Evolutionary conservation across 1,140 invertebrate genomes (phyloP).

Genomic region (Acyrthosiphon pisum): DNA sequence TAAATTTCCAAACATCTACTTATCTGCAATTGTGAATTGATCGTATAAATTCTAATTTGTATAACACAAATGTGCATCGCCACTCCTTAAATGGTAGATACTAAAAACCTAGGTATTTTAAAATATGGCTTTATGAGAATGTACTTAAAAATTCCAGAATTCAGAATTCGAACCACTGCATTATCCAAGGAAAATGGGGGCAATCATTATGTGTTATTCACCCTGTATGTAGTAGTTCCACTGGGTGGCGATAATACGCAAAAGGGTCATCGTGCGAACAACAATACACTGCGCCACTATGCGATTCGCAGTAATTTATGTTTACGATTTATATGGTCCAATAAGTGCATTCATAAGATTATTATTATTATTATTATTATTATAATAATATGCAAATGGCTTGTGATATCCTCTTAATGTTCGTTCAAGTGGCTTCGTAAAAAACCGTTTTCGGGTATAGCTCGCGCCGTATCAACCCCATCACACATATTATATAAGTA

Average conservation of each 20-base stretch:
- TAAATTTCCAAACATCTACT: neutral
- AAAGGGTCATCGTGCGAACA: neutral
- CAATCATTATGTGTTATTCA: neutral
- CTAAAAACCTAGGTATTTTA: neutral
- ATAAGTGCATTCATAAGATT: constrained; percentile 19
- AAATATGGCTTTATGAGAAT: neutral
- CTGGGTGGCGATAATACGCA: neutral
- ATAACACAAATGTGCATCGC: neutral
- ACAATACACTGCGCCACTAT: neutral
- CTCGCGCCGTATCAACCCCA: neutral
- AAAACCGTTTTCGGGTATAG: neutral
- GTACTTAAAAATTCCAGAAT: neutral
- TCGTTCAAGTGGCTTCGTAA: neutral
- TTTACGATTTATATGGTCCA: constrained; percentile 51
- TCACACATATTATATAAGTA: neutral
- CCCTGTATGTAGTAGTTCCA: neutral
- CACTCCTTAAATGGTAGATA: neutral
- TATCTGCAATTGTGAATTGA: too few relatives aligned
- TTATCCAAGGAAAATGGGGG: neutral
- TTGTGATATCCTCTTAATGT: constrained; percentile 35
- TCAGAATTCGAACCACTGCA: neutral
- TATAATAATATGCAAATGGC: constrained; percentile 39
- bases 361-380: constrained; percentile 35
- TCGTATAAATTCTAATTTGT: neutral
- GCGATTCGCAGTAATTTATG: constrained; percentile 41